A percentile compares a stretch with the other conserved stretches of the same genome.
phyloP scores from a whole-genome alignment of 2,797 vertebrate genomes.

The Eulemur rubriventer region DNA sequence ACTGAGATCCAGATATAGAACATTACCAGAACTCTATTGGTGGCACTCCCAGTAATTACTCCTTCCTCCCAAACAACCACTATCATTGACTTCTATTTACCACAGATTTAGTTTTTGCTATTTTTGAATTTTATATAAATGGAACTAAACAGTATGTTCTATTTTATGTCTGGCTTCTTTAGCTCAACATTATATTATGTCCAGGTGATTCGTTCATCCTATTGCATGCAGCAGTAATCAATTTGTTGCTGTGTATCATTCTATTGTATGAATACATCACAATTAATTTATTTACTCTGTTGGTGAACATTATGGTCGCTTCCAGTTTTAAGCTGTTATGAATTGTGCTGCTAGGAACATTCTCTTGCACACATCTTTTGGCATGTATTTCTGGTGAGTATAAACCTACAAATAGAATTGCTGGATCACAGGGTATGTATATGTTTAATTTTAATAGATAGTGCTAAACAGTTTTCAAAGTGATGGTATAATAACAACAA shows the following conservation, averaged over 20 bases:
- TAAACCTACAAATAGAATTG: not conserved
- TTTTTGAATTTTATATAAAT: slow-evolving; percentile 30
- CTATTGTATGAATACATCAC: not conserved
- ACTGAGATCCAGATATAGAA: not conserved
- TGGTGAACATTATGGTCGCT: not conserved
- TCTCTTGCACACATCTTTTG: not conserved
- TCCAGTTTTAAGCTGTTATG: not conserved
- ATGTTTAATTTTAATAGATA: not conserved
- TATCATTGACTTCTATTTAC: not conserved
- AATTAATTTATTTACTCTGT: not conserved
- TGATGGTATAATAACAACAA: not conserved
- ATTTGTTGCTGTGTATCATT: not conserved
- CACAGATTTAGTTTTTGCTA: not conserved
- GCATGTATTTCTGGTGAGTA: not conserved
- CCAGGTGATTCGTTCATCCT: not conserved
- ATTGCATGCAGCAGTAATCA: not conserved
- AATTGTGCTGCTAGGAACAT: not conserved
- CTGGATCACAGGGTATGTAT: not conserved
- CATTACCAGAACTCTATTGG: not conserved
- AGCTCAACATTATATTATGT: not conserved
- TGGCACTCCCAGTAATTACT: slow-evolving; percentile 19
- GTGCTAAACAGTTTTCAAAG: not conserved
- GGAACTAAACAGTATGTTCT: not conserved
- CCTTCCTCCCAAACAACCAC: not conserved
- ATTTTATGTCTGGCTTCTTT: not conserved